Conservation (phyloP, 2,797 vertebrate species). For the Astyanax mexicanus region DNA sequence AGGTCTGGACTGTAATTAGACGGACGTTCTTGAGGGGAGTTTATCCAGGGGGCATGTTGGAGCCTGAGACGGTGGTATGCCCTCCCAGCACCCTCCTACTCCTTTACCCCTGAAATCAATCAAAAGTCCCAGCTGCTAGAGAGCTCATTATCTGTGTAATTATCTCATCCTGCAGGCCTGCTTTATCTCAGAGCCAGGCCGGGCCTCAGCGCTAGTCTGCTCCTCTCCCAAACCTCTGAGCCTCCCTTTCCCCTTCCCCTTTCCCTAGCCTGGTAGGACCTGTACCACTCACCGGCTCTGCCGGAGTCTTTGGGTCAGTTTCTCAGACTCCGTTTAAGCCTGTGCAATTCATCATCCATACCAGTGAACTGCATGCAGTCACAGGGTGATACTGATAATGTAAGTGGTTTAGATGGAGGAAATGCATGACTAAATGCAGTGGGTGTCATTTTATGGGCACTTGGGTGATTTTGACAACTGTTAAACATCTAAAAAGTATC, state of each 20-base stretch:
- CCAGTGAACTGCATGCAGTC: neutral
- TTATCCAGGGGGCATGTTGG: slow-evolving; percentile 46
- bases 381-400: neutral
- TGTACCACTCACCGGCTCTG: neutral
- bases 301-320: neutral
- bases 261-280: neutral
- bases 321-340: neutral
- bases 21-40: slow-evolving; percentile 34
- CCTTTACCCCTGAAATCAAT: slow-evolving; percentile 56
- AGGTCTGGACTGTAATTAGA: slow-evolving; percentile 46
- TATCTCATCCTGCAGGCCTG: slow-evolving; percentile 58
- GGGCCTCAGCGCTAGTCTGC: slow-evolving; percentile 20
- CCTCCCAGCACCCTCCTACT: slow-evolving; percentile 44
- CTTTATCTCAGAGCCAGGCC: slow-evolving; percentile 52
- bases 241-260: neutral
- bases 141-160: slow-evolving; percentile 58
- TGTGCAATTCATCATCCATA: neutral
- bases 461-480: too few relatives aligned
- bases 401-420: neutral
- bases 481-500: too few relatives aligned
- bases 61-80: slow-evolving; percentile 54
- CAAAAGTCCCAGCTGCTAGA: slow-evolving; percentile 54
- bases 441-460: too few relatives aligned
- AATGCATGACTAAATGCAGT: too few relatives aligned
- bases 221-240: slow-evolving; percentile 17